Base-by-base conservation (phyloP, 2,113 vertebrate species). In the Muntiacus reevesi region DNA sequence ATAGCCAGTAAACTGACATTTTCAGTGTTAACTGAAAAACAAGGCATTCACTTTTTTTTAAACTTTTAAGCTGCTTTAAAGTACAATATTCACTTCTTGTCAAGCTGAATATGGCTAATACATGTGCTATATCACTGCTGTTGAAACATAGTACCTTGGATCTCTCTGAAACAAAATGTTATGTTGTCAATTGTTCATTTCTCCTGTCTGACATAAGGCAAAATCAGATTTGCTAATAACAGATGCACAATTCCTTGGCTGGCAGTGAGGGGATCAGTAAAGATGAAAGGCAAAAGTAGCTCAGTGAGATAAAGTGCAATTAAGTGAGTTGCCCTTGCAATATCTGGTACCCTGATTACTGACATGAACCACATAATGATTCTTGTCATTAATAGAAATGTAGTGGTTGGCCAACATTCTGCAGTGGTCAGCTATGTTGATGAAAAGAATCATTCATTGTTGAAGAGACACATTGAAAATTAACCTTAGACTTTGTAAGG, bases 121-220 rank as follows among this genome's bases (percentile, higher is more conserved):
- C 16, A 85, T 92, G 40, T 94, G 57, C 54, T 92, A 5, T 59
- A 95, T 81, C 7, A 21, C 36, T 78, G 33, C 25, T 45, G 19
- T 8, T 45, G 13, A 91, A 95, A 47, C 67, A 87, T 45, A 36
- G 0, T 81, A 82, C 54, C n/a, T 95, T 85, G 36, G 5, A 33
- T 87, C 6, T 97, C 17, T 9, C 43, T 23, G 11, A 93, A 90
- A 76, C 59, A 91, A 96, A 97, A 97, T 62, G 55, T 93, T 97
- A 87, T 71, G 27, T 43, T 96, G 87, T 47, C 94, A 86, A 54
- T 97, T 47, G 85, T 50, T 64, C 85, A 28, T 89, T 93, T 97
- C n/a, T 96, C 40, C 28, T 76, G 12, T 40, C 50, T 96, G n/a
- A 91, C n/a, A 57, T 30, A 93, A 64, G 16, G 81, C 54, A 93